These are phyloP conservation scores for Brienomyrus brachyistius DNA, from an alignment of 2,113 vertebrate genomes.

Conservation along the genomic window DNA sequence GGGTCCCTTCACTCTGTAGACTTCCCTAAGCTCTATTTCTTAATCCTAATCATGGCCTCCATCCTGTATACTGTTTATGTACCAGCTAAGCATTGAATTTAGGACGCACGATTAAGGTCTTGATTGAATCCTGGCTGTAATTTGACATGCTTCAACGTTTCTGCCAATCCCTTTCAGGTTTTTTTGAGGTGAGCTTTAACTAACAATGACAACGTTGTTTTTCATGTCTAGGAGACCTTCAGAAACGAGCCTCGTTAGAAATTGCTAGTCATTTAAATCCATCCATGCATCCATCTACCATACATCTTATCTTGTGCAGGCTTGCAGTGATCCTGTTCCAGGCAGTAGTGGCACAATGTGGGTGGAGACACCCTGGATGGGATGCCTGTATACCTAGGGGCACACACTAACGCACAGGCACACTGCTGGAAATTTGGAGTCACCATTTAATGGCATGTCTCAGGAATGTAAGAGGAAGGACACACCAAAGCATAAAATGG, in stretches of 20 bases:
- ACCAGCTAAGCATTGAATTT: neutral
- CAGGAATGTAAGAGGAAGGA: neutral
- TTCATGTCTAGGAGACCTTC: neutral
- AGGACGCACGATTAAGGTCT: neutral
- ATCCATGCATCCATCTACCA: neutral
- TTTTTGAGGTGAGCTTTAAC: neutral
- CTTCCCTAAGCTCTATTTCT: neutral
- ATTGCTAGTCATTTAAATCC: neutral
- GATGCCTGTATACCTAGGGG: neutral
- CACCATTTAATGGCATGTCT: neutral
- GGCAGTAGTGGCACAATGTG: neutral
- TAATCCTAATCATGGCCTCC: neutral
- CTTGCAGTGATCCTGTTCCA: neutral
- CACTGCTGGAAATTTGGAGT: neutral
- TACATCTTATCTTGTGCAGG: neutral
- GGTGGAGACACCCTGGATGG: neutral
- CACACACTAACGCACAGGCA: neutral
- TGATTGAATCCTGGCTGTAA: constrained; percentile 1
- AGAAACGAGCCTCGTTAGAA: neutral
- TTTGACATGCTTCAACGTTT: neutral
- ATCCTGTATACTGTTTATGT: neutral
- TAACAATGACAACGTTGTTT: neutral
- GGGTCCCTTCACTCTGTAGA: neutral
- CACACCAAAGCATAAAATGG: neutral
- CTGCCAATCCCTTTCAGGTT: neutral